Base-by-base conservation (phyloP, 2,888 invertebrate species). In the Ypsolopha scabrella region DNA sequence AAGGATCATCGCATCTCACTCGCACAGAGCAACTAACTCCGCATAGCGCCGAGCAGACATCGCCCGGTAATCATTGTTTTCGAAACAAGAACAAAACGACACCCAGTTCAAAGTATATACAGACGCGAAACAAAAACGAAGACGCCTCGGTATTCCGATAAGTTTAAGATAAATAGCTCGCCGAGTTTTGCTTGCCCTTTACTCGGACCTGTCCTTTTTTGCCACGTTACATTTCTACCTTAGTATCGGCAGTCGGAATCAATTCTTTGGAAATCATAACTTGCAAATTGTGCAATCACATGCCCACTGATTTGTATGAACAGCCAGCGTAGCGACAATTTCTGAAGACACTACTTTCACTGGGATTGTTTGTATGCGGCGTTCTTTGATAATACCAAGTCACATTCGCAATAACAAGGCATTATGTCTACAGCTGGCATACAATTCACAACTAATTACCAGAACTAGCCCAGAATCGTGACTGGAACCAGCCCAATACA, bases 131-230 rank as follows among this genome's bases (percentile, higher is more conserved):
- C 71, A 79, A 79, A 78, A 80, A 79, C 69, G 73, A 80, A 72
- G 59, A 71, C 64, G 66, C 65, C 67, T 69, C 63, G 69, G 75
- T 76, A 77, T 80, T 75, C 73, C 73, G 80, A 83, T 82, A 82
- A 78, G 67, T 78, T 79, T 72, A 80, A 80, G 81, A 82, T 83
- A 82, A 83, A 83, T 82, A 82, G 75, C 76, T 69, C 70, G 72
- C 69, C 60, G 70, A 75, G 75, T 78, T 76, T 75, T 68, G 75
- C 73, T 77, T 70, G 72, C 67, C 67, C 68, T 72, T 74, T 71
- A 68, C 70, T 70, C 58, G 60, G 58, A 57, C 59, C 54, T 62
- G 59, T 66, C 62, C 54, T 73, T 75, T 72, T 72, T 72, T 70
- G 58, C 61, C 24, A 37, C 37, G 64, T 65, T 72, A 64, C 70